A percentile compares a stretch with the other conserved stretches of the same genome.
Evolutionary conservation across 2,113 vertebrate genomes (phyloP).

Genomic region (Ictidomys tridecemlineatus): DNA sequence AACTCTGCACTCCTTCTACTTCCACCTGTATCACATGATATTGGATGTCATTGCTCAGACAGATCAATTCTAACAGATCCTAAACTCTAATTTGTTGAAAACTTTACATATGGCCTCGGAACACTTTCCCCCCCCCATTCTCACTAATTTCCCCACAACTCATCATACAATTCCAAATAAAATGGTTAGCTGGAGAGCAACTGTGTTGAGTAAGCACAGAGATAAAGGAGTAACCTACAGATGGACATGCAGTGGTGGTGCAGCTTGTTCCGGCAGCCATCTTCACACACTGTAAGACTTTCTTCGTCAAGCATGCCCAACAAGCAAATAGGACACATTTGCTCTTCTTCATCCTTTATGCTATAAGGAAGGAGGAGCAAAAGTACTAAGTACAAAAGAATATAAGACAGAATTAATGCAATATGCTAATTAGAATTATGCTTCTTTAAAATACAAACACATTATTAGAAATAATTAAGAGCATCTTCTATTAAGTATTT

Average conservation of each 20-base stretch:
- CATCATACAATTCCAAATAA: neutral
- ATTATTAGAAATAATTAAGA: neutral
- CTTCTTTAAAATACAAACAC: neutral
- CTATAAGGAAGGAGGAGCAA: constrained; percentile 77
- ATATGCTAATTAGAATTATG: neutral
- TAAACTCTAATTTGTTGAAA: neutral
- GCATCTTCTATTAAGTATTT: neutral
- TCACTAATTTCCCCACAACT: neutral
- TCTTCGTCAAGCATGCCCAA: constrained; percentile 96
- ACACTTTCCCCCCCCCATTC: neutral
- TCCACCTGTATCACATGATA: neutral
- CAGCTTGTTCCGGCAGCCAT: constrained; percentile 95
- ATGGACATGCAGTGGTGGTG: constrained; percentile 98
- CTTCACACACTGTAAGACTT: constrained; percentile 94
- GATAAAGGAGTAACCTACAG: constrained; percentile 88
- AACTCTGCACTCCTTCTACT: neutral
- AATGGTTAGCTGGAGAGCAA: neutral
- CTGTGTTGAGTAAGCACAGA: neutral
- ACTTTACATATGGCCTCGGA: neutral
- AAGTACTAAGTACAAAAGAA: neutral
- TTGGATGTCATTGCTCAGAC: neutral
- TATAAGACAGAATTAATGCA: neutral
- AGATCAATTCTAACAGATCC: neutral
- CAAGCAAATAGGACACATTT: constrained; percentile 96
- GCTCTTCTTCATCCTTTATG: constrained; percentile 95